Evolutionary conservation across 2,888 invertebrate genomes (phyloP).

Genomic region (Dynastes maya): DNA sequence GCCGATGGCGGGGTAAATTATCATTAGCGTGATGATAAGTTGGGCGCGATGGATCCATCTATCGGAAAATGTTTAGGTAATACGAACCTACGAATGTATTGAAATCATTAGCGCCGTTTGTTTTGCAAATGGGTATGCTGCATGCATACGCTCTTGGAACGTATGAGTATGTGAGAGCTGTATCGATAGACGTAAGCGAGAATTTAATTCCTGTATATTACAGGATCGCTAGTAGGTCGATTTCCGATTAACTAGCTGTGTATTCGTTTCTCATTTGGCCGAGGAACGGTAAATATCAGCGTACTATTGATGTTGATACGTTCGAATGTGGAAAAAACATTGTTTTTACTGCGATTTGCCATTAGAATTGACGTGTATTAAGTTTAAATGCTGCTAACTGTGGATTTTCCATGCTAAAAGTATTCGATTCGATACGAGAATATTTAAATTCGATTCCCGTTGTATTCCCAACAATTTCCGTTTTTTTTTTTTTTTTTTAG

Average conservation of each 20-base stretch:
- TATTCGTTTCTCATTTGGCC: slow-evolving; percentile 13
- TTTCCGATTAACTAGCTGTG: background rate
- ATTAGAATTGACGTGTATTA: background rate
- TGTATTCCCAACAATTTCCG: too few species aligned
- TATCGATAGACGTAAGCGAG: background rate
- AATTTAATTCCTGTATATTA: background rate
- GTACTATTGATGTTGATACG: background rate
- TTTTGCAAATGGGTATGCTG: slow-evolving; percentile 24
- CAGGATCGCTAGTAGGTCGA: background rate
- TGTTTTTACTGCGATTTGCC: background rate
- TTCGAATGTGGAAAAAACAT: background rate
- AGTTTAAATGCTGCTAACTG: too few species aligned
- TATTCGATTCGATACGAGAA: too few species aligned
- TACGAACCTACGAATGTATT: background rate
- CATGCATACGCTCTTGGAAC: background rate
- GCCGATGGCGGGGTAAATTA: slow-evolving; percentile 35
- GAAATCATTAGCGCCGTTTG: slow-evolving; percentile 38
- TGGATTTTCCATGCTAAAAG: too few species aligned
- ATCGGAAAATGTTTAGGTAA: slow-evolving; percentile 38
- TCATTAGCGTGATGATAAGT: slow-evolving; percentile 42
- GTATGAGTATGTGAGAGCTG: background rate
- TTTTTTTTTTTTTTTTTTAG: too few species aligned
- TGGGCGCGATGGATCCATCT: slow-evolving; percentile 31
- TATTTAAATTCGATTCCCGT: too few species aligned
- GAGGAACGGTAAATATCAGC: slow-evolving; percentile 7